Conservation (phyloP, 2,888 invertebrate species). For the Anarsia innoxiella region DNA sequence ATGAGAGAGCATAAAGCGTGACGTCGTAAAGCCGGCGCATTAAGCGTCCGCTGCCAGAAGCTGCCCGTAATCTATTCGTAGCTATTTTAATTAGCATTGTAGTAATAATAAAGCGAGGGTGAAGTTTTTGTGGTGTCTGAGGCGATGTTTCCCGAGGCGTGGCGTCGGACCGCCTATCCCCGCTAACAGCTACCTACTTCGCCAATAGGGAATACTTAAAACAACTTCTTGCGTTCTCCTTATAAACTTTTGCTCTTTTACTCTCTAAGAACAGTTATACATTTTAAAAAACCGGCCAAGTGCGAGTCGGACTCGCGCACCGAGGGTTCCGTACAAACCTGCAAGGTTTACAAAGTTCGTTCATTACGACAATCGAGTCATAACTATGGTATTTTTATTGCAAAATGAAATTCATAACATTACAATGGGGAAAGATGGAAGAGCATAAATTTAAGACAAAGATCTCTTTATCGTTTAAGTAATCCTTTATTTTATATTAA, state of each 20-base stretch:
- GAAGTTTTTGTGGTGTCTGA: constrained; percentile 65
- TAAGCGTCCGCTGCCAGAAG: constrained; percentile 65
- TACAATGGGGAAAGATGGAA: no score
- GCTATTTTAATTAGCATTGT: constrained; percentile 72
- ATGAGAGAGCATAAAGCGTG: constrained; percentile 71
- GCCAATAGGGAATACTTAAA: constrained; percentile 54
- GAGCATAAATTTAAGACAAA: no score
- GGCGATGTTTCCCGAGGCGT: constrained; percentile 47
- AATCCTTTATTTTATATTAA: no score
- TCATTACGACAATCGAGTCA: no score
- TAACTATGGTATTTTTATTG: no score
- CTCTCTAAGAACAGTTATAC: constrained; percentile 45
- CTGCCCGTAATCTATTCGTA: constrained; percentile 69
- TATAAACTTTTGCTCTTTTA: constrained; percentile 38
- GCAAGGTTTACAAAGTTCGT: no score
- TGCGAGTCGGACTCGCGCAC: no score
- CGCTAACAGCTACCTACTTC: constrained; percentile 25
- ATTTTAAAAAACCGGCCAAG: no score
- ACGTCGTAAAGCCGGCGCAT: constrained; percentile 70
- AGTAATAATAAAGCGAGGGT: constrained; percentile 63
- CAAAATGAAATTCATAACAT: no score
- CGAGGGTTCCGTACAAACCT: no score
- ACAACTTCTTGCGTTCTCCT: constrained; percentile 52
- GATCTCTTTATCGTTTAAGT: no score
- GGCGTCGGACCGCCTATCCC: constrained; percentile 27